These are phyloP conservation scores for Elaphurus davidianus DNA, from an alignment of 2,113 vertebrate species.

Conservation along the genomic window DNA sequence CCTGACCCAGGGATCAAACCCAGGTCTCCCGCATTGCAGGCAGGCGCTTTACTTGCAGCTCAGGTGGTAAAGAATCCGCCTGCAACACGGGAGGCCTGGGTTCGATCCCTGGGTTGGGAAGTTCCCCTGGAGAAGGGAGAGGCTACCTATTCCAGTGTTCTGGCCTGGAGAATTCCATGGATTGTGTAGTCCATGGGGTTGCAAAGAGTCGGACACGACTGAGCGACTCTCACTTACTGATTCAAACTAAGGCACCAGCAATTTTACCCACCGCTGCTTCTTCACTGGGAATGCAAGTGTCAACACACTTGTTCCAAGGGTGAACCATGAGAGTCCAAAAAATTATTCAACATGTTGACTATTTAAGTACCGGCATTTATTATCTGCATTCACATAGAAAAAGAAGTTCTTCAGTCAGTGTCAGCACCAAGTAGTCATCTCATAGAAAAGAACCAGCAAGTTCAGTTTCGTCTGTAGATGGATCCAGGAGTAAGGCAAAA, in stretches of 20 bases:
- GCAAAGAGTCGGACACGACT: no score
- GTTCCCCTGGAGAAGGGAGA: no score
- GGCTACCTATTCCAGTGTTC: no score
- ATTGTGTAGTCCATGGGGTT: no score
- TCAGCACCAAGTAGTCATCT: neutral
- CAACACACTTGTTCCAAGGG: neutral
- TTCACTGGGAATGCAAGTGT: neutral
- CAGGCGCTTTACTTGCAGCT: no score
- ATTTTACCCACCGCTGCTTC: neutral
- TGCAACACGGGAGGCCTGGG: no score
- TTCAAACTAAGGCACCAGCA: neutral
- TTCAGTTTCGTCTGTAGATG: neutral
- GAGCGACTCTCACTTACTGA: no score
- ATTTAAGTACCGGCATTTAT: neutral
- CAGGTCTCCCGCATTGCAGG: no score
- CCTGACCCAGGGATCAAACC: no score
- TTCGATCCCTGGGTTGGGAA: no score
- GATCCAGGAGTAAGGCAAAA: neutral
- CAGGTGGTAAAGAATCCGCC: no score
- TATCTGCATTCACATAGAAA: neutral
- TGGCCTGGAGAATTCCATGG: no score
- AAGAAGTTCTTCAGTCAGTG: neutral
- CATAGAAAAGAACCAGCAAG: neutral
- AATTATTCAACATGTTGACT: neutral
- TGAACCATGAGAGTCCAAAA: neutral